Conservation (phyloP, 1,140 invertebrate species). For the Leptonema lineaticorne region DNA sequence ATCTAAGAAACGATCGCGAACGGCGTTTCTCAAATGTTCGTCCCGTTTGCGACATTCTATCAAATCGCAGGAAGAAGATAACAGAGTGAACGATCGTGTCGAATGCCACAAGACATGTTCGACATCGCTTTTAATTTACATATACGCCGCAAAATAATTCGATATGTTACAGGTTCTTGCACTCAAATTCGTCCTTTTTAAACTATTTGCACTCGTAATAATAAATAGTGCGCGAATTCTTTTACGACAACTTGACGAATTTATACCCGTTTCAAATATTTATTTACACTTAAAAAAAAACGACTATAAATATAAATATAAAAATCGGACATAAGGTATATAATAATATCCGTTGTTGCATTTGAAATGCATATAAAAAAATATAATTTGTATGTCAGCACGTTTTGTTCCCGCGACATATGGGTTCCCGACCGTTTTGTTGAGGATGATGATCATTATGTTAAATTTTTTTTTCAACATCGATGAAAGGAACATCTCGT, state of each 20-base stretch:
- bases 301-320: not conserved
- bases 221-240: no score
- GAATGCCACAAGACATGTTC: constrained; percentile 21
- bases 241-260: no score
- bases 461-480: constrained; percentile 27
- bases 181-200: no score
- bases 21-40: not conserved
- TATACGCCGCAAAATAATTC: no score
- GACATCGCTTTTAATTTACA: constrained; percentile 3
- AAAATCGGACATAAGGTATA: not conserved
- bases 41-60: constrained; percentile 1
- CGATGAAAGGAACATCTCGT: constrained; percentile 34
- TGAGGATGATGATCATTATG: constrained; percentile 36
- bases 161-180: no score
- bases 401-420: constrained; percentile 40
- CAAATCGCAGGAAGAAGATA: constrained; percentile 23
- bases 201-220: no score
- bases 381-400: constrained; percentile 39
- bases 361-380: constrained; percentile 27
- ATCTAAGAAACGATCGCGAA: not conserved
- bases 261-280: no score
- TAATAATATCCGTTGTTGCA: constrained; percentile 11
- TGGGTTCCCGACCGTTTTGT: constrained; percentile 34
- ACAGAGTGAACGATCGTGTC: constrained; percentile 5
- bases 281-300: no score